Conservation (phyloP, 2,113 vertebrate species). For the Epinephelus moara region DNA sequence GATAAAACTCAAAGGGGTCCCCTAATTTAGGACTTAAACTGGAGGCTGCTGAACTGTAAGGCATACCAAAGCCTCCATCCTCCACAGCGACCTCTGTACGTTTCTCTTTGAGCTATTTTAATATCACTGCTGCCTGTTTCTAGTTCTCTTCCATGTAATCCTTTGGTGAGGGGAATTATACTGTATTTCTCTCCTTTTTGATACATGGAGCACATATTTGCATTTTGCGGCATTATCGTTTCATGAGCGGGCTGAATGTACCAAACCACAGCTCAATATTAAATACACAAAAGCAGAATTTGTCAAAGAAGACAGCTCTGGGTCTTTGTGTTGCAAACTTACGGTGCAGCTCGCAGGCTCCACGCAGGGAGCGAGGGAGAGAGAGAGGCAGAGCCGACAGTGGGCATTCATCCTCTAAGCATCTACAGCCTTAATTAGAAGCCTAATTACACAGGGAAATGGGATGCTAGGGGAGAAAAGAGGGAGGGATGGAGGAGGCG, state of each 20-base stretch:
- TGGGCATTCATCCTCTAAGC: slow-evolving; percentile 70
- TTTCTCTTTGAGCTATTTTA: slow-evolving; percentile 29
- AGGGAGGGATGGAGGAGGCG: slow-evolving; percentile 46
- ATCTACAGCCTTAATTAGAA: slow-evolving; percentile 78
- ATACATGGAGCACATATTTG: not conserved
- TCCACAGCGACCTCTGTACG: not conserved
- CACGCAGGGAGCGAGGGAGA: slow-evolving; percentile 27
- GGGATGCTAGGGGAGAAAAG: slow-evolving; percentile 66
- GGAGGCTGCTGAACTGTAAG: slow-evolving; percentile 14
- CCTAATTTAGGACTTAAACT: slow-evolving; percentile 1
- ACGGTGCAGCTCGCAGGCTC: slow-evolving; percentile 31
- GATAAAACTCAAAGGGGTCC: not conserved
- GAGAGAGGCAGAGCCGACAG: slow-evolving; percentile 35
- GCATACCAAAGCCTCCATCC: slow-evolving; percentile 19
- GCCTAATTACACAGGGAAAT: slow-evolving; percentile 78
- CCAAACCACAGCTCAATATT: slow-evolving; percentile 9
- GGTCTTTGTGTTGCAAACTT: slow-evolving; percentile 49
- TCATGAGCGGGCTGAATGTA: slow-evolving; percentile 12
- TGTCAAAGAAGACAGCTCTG: slow-evolving; percentile 8
- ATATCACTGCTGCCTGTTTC: slow-evolving; percentile 13
- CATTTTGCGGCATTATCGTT: slow-evolving; percentile 23
- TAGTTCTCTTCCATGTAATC: slow-evolving; percentile 20
- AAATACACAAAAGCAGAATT: slow-evolving; percentile 29
- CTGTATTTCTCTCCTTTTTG: slow-evolving; percentile 11
- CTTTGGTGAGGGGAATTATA: not conserved